phyloP scores from a whole-genome alignment of 2,113 vertebrate genomes.

The Brachirus orientalis region DNA sequence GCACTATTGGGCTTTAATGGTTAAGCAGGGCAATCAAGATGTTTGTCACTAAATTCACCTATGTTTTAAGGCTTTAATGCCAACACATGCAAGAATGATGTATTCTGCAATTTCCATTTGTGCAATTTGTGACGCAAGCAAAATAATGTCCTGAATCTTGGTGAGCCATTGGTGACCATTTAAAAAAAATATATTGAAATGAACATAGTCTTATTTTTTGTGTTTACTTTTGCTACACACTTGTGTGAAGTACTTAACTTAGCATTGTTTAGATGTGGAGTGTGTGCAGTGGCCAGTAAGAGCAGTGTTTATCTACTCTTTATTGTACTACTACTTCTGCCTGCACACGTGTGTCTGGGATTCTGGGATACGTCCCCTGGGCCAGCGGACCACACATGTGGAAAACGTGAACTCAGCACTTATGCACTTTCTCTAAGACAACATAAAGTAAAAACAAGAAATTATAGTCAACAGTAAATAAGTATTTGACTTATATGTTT shows the following conservation, averaged over 20 bases:
- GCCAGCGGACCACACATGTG: slow-evolving; percentile 83
- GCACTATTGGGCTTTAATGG: slow-evolving; percentile 38
- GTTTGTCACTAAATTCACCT: slow-evolving; percentile 34
- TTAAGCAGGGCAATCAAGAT: slow-evolving; percentile 37
- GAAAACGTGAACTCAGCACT: slow-evolving; percentile 76
- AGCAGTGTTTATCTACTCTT: slow-evolving; percentile 79
- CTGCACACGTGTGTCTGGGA: slow-evolving; percentile 81
- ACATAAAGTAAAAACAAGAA: slow-evolving; percentile 21
- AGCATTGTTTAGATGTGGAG: slow-evolving; percentile 65
- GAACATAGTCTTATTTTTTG: no score
- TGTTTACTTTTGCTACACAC: slow-evolving; percentile 20
- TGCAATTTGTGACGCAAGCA: slow-evolving; percentile 3
- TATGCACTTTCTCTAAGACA: slow-evolving; percentile 43
- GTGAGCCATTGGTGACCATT: neutral
- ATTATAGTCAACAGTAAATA: slow-evolving; percentile 28
- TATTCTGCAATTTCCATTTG: neutral
- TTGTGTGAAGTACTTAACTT: slow-evolving; percentile 45
- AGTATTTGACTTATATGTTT: slow-evolving; percentile 24
- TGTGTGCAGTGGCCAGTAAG: slow-evolving; percentile 72
- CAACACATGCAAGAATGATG: slow-evolving; percentile 3
- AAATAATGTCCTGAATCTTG: neutral
- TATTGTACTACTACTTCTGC: slow-evolving; percentile 79
- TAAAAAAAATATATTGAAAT: no score
- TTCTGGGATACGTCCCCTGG: slow-evolving; percentile 80
- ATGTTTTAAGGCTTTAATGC: slow-evolving; percentile 23